Base-by-base conservation (phyloP, 2,113 vertebrate species). In the Urocynchramus pylzowi region DNA sequence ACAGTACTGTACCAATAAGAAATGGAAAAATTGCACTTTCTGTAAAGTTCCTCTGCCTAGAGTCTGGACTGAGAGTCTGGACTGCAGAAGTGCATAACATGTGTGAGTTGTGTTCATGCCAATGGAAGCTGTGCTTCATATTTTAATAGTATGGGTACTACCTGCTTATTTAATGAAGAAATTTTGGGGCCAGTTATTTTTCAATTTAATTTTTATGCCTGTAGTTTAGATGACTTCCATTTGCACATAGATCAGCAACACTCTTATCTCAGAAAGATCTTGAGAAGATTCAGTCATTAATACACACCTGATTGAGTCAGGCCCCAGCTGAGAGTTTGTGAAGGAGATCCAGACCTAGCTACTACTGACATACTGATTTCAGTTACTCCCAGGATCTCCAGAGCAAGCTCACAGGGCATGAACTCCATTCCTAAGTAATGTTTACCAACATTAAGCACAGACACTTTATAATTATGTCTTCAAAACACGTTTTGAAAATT, bases 311-410 rank as follows among this genome's bases (percentile, higher is more conserved):
- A n/a, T 2, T 33, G 53, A 77, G 10, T 23, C 24, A 81, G 11
- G 41, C 14, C 22, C 23, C 31, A 82, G 28, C 30, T 56, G 31
- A 61, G 31, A 33, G 16, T 19, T 26, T 57, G 11, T 5, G 13
- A 75, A 50, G 0, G 2, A 83, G 49, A 41, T 64, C 21, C 44
- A 61, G 24, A 22, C 17, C 7, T 28, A 56, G 9, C 7, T 64
- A 21, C 35, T 85, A 9, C 27, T 37, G 44, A 47, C 0, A 0
- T 53, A 19, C 4, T 39, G 28, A 59, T 30, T 68, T 68, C 52
- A 73, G 1, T 22, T 45, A 16, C 61, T 20, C 41, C 56, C 22
- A 44, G 6, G 9, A 17, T 60, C 37, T 86, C 69, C 31, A 79
- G 63, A 49, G 26, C 26, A 77, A 49, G 28, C n/a, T 84, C n/a